Percentiles rank a stretch among this genome's conserved stretches.
Conservation (phyloP, 2,888 invertebrate genomes). For the Euplagia quadripunctaria region DNA sequence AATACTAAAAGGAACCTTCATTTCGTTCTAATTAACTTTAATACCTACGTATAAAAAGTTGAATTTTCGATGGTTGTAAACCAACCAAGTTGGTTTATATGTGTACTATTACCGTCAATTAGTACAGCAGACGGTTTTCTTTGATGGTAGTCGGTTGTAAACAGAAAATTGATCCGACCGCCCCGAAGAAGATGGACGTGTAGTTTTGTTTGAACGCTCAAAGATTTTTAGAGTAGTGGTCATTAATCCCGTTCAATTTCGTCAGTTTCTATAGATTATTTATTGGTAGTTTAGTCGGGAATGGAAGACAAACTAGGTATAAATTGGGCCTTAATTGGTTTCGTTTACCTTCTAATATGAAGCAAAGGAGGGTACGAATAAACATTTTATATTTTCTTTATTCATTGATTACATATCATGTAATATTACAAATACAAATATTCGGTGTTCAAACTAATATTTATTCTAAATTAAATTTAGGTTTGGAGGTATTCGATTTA, state of each 20-base stretch:
- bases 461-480: not conserved
- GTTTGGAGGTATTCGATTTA: too few relatives aligned
- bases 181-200: conserved; percentile 62
- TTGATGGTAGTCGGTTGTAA: conserved; percentile 80
- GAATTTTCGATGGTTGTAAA: conserved; percentile 55
- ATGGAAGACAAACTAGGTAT: conserved; percentile 28
- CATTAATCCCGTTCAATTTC: conserved; percentile 50
- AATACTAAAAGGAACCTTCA: conserved; percentile 47
- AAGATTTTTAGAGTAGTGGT: conserved; percentile 45
- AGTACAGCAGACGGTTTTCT: conserved; percentile 75
- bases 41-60: conserved; percentile 47
- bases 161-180: conserved; percentile 84
- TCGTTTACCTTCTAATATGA: conserved; percentile 21
- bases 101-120: conserved; percentile 84
- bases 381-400: conserved; percentile 1
- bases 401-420: not conserved
- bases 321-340: conserved; percentile 25
- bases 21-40: conserved; percentile 51
- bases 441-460: not conserved
- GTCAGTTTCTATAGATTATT: conserved; percentile 44
- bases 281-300: conserved; percentile 32
- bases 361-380: not conserved
- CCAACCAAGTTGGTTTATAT: conserved; percentile 59
- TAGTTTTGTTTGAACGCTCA: conserved; percentile 62
- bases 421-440: not conserved